Evolutionary conservation across 2,888 invertebrate genomes (phyloP).

Genomic region (Creontiades dilutus): DNA sequence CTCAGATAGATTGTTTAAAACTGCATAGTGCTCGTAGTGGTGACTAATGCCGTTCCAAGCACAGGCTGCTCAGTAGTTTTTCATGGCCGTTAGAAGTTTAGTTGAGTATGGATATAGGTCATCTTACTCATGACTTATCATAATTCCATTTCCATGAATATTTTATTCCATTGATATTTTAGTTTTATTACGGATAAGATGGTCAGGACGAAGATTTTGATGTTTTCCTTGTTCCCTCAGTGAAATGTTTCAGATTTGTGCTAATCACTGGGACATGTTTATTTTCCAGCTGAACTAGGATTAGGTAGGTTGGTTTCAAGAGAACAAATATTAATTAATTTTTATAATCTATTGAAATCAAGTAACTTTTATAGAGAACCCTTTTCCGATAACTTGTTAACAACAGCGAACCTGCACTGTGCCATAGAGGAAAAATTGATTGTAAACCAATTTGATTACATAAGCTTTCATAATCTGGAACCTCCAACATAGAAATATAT

Average conservation of each 20-base stretch:
- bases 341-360: background rate
- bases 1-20: constrained; percentile 6
- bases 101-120: no score
- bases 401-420: background rate
- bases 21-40: constrained; percentile 59
- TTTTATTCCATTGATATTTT: no score
- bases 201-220: constrained; percentile 56
- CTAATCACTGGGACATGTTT: constrained; percentile 60
- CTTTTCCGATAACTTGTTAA: background rate
- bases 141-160: no score
- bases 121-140: no score
- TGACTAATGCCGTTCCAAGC: constrained; percentile 50
- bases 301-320: constrained; percentile 68
- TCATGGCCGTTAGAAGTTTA: no score
- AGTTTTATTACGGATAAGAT: background rate
- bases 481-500: background rate
- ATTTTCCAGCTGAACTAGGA: constrained; percentile 70
- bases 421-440: background rate
- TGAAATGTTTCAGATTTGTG: constrained; percentile 30
- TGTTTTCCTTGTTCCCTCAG: constrained; percentile 37
- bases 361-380: background rate
- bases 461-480: background rate
- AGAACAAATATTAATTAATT: background rate
- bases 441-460: background rate
- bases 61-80: background rate